Evolutionary conservation across 2,888 invertebrate genomes (phyloP).

Genomic region (Busseola fusca): DNA sequence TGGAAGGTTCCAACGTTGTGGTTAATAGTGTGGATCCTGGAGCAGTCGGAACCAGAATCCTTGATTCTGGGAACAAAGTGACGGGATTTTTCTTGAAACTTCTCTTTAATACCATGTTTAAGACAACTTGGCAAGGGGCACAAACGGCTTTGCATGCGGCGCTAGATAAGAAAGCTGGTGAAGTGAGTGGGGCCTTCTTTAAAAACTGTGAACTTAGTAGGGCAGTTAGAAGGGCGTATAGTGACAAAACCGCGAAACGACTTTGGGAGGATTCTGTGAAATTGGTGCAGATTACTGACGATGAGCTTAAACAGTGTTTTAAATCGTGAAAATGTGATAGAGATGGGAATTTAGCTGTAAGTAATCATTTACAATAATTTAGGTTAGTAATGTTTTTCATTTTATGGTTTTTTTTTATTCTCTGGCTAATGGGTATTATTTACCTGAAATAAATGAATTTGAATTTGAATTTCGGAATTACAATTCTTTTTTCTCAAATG

Average conservation of each 20-base stretch:
- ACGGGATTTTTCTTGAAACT: conserved; percentile 84
- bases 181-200: conserved; percentile 92
- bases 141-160: conserved; percentile 92
- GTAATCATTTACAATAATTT: neutral
- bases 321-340: neutral
- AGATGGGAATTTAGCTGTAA: neutral
- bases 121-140: conserved; percentile 92
- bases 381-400: neutral
- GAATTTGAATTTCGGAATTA: no score
- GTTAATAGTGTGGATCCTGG: conserved; percentile 96
- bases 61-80: conserved; percentile 83
- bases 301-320: conserved; percentile 89
- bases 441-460: no score
- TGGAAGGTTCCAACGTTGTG: conserved; percentile 90
- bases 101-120: conserved; percentile 88
- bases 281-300: conserved; percentile 89
- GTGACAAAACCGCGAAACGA: conserved; percentile 90
- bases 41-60: conserved; percentile 92
- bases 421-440: no score
- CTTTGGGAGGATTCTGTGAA: conserved; percentile 94
- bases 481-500: neutral
- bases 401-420: no score
- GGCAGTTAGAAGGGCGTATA: conserved; percentile 87
- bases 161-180: conserved; percentile 80
- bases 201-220: conserved; percentile 91